phyloP scores from a whole-genome alignment of 1,140 invertebrate genomes.

The Lineus longissimus region DNA sequence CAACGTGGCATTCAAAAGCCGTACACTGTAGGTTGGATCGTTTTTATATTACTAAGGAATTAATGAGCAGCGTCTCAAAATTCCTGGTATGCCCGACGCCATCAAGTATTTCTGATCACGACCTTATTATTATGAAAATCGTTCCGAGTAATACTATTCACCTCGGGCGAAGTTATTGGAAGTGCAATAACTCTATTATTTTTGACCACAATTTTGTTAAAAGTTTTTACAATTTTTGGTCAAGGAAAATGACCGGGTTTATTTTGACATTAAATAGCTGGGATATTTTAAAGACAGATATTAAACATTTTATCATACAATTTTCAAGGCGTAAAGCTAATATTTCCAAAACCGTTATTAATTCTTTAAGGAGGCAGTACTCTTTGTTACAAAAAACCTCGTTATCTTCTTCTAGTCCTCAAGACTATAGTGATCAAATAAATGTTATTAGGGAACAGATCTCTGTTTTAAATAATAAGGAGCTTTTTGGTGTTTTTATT shows the following conservation, averaged over 20 bases:
- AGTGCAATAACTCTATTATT: no score
- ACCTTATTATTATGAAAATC: background rate
- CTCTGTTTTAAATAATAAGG: no score
- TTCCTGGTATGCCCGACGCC: background rate
- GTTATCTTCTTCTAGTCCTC: background rate
- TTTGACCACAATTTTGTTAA: background rate
- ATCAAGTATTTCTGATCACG: background rate
- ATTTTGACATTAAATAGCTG: conserved; percentile 20
- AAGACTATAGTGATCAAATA: no score
- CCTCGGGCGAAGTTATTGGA: conserved; percentile 21
- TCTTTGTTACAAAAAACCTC: background rate
- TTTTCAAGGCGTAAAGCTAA: conserved; percentile 14
- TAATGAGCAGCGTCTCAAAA: background rate
- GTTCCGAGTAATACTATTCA: background rate
- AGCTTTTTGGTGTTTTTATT: no score
- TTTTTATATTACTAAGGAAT: no score
- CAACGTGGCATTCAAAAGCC: no score
- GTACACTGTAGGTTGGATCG: no score
- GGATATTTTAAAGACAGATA: conserved; percentile 9
- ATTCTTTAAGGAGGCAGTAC: background rate
- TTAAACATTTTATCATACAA: background rate
- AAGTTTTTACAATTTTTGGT: conserved; percentile 18
- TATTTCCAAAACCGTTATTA: conserved; percentile 12
- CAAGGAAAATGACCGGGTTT: no score
- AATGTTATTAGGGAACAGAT: no score